Base-by-base conservation (phyloP, 2,888 invertebrate genomes). In the Noctua fimbriata region DNA sequence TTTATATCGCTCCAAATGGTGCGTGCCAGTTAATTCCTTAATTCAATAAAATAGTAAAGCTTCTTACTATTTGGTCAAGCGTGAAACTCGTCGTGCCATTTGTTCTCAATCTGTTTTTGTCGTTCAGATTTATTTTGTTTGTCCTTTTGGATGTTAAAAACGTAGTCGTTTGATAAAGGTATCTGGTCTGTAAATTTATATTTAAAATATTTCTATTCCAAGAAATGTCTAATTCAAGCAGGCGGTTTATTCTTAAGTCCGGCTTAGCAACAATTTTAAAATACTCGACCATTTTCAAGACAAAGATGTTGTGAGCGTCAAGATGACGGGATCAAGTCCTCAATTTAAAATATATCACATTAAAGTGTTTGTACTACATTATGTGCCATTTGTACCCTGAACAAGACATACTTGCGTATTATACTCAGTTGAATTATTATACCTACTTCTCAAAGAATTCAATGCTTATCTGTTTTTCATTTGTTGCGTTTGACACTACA, bases 41-140 rank as follows among this genome's bases (percentile, higher is more conserved):
- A 97, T 97, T 97, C 92, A 97, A 97, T 97, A 96, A 96, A 95
- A 95, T 91, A 92, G 93, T 95, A 95, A 96, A 96, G 95, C 96
- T 95, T 94, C 95, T 94, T 94, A 94, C 93, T 91, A 95, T 94
- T 96, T 94, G 93, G 95, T 95, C 94, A 95, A 94, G 95, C 95
- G 94, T 95, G 93, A 94, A 93, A 92, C 92, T 91, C 88, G 89
- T 90, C 78, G 81, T 76, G 93, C 89, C 94, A 91, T 89, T 88
- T 89, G 94, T 94, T 96, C 94, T 95, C 94, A 95, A 96, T 93
- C 95, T 94, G 92, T 94, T 90, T 89, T 88, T 84, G 76, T 76
- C 79, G 83, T 76, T 83, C 88, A 88, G 87, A 90, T 92, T 92
- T 92, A 89, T 88, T 90, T 78, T 69, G 65, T 76, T 63, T 70